Evolutionary conservation across 2,797 vertebrate species (phyloP).

Genomic region (Acomys russatus): DNA sequence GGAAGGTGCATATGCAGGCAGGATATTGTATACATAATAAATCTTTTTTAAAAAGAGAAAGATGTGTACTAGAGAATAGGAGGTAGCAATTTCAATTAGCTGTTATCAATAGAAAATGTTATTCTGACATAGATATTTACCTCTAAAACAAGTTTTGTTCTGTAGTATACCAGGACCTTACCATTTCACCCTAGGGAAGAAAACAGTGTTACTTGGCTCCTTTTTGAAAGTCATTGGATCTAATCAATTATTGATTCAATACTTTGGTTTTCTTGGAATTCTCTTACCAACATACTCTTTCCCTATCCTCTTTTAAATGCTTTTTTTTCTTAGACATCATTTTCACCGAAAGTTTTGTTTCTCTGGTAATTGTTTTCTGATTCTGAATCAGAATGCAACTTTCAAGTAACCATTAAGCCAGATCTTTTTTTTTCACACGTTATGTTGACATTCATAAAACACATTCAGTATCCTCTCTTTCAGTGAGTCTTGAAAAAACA

Average conservation of each 20-base stretch:
- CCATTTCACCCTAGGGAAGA: constrained; percentile 30
- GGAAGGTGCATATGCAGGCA: no score
- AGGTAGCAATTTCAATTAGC: neutral
- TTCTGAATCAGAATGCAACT: neutral
- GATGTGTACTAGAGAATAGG: neutral
- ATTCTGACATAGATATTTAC: neutral
- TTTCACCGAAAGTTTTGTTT: constrained; percentile 45
- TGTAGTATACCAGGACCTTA: neutral
- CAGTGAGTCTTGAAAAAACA: constrained; percentile 4
- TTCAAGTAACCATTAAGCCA: neutral
- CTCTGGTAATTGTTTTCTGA: neutral
- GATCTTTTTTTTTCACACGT: no score
- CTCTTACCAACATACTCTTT: neutral
- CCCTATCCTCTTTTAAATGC: neutral
- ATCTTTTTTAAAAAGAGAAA: no score
- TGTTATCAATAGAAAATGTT: neutral
- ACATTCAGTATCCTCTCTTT: constrained; percentile 11
- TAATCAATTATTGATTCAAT: neutral
- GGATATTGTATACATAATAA: no score
- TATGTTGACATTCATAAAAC: no score
- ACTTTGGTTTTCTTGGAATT: neutral
- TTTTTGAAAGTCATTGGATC: neutral
- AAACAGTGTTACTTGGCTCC: neutral
- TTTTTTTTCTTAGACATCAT: neutral
- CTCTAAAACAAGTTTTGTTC: neutral